Evolutionary conservation across 1,140 invertebrate genomes (phyloP).

Genomic region (Ctenoplectra terminalis): DNA sequence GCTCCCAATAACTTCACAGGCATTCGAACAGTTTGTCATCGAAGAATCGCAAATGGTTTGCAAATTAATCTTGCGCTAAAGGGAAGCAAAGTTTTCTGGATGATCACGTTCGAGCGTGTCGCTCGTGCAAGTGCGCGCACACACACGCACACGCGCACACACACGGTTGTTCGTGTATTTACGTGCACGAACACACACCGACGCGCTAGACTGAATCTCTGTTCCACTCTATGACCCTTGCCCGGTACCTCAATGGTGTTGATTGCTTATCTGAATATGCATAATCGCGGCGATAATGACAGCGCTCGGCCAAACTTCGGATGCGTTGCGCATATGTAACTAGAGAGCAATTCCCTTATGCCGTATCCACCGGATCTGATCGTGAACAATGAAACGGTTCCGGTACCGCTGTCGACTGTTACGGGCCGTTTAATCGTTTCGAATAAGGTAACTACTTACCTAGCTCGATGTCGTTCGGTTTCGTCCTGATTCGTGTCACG

Average conservation of each 20-base stretch:
- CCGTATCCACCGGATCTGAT: slow-evolving; percentile 48
- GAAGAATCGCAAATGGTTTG: neutral
- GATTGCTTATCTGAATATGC: slow-evolving; percentile 71
- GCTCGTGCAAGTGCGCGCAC: fast-evolving
- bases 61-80: slow-evolving; percentile 20
- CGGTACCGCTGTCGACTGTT: slow-evolving; percentile 15
- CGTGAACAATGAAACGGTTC: slow-evolving; percentile 56
- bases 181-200: neutral
- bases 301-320: slow-evolving; percentile 53
- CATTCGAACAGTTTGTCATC: neutral
- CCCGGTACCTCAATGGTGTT: slow-evolving; percentile 64
- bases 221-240: slow-evolving; percentile 55
- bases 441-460: neutral
- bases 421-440: slow-evolving; percentile 35
- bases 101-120: too few relatives aligned
- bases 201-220: slow-evolving; percentile 37
- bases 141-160: neutral
- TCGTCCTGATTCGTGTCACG: neutral
- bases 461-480: neutral
- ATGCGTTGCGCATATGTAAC: slow-evolving; percentile 65
- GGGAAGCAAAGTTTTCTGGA: slow-evolving; percentile 14
- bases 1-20: too few relatives aligned
- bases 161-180: neutral
- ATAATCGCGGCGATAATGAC: slow-evolving; percentile 68
- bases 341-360: slow-evolving; percentile 66